Conservation (phyloP, 2,888 invertebrate genomes). For the Colletes collaris region DNA sequence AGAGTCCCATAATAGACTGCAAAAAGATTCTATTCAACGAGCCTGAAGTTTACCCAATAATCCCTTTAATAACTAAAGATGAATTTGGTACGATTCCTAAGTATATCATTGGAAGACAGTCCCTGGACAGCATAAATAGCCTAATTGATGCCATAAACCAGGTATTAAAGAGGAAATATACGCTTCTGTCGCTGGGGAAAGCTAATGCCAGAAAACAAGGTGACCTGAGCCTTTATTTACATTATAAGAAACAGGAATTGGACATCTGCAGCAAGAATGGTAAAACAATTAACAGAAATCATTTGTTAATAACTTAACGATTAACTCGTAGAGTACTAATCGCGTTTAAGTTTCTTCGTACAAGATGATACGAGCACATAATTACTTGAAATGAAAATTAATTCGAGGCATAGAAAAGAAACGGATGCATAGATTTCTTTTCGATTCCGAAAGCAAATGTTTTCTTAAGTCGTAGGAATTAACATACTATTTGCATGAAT, state of each 20-base stretch:
- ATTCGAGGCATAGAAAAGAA: no score
- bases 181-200: slow-evolving; percentile 73
- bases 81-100: slow-evolving; percentile 77
- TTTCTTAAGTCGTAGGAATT: no score
- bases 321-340: no score
- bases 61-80: slow-evolving; percentile 60
- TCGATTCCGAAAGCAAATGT: no score
- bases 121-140: slow-evolving; percentile 70
- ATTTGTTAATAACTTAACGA: no score
- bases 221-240: slow-evolving; percentile 74
- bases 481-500: no score
- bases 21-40: slow-evolving; percentile 76
- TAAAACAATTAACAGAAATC: slow-evolving; percentile 36
- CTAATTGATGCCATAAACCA: slow-evolving; percentile 73
- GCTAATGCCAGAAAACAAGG: slow-evolving; percentile 76
- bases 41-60: slow-evolving; percentile 60
- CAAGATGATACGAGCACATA: no score
- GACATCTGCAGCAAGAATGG: slow-evolving; percentile 67
- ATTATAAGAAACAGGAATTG: slow-evolving; percentile 74
- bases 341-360: no score
- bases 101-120: slow-evolving; percentile 78
- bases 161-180: slow-evolving; percentile 76
- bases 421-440: no score
- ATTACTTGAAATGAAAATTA: no score
- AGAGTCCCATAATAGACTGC: slow-evolving; percentile 65